phyloP scores from a whole-genome alignment of 2,888 invertebrate species.

The Apamea sordens region DNA sequence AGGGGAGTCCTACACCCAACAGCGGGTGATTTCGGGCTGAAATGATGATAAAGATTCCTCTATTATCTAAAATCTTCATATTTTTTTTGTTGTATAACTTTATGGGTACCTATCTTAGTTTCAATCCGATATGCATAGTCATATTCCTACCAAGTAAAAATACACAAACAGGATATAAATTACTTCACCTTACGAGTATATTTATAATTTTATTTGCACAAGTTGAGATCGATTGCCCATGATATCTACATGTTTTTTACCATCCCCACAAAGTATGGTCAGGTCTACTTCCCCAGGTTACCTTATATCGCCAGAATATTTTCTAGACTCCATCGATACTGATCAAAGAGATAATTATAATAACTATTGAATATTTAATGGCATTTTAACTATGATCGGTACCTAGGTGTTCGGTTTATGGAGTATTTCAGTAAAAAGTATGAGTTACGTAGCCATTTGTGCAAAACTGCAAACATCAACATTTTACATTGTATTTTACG shows the following conservation, averaged over 20 bases:
- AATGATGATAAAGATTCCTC: background rate
- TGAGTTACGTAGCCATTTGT: background rate
- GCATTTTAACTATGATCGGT: constrained; percentile 36
- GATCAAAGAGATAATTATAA: constrained; percentile 60
- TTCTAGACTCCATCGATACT: constrained; percentile 45
- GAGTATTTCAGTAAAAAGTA: background rate
- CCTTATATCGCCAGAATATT: constrained; percentile 49
- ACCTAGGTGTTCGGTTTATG: constrained; percentile 39
- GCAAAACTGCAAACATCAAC: background rate
- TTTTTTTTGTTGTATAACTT: background rate
- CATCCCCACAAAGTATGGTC: constrained; percentile 21
- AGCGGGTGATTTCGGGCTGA: no score
- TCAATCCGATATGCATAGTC: background rate
- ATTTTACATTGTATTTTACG: background rate
- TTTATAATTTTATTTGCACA: constrained; percentile 44
- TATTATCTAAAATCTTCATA: background rate
- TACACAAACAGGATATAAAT: constrained; percentile 16
- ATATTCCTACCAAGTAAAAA: background rate
- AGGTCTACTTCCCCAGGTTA: constrained; percentile 39
- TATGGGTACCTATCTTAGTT: background rate
- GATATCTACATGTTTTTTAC: constrained; percentile 51
- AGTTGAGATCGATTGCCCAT: constrained; percentile 39
- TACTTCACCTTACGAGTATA: constrained; percentile 6
- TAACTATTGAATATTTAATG: constrained; percentile 58
- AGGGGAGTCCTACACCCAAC: no score